Conservation (phyloP, 2,113 vertebrate species). For the Vidua chalybeata region DNA sequence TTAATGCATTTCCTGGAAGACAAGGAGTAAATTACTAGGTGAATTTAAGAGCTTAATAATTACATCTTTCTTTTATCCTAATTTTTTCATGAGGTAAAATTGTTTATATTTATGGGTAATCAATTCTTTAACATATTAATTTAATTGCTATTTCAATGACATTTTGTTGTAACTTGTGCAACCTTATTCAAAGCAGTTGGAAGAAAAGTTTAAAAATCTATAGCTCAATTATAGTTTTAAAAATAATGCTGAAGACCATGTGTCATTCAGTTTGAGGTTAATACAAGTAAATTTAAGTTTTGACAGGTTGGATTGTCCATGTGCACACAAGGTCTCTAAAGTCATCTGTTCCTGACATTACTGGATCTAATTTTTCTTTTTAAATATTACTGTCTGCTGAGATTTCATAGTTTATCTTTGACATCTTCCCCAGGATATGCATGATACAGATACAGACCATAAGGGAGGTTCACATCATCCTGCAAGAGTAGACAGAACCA, state of each 20-base stretch:
- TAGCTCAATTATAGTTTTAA: not conserved
- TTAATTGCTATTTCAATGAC: not conserved
- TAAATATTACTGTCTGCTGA: not conserved
- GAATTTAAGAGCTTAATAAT: not conserved
- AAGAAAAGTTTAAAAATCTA: not conserved
- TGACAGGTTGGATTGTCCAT: not conserved
- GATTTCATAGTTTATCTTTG: not conserved
- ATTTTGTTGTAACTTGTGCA: not conserved
- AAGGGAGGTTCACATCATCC: not conserved
- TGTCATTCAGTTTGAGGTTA: not conserved
- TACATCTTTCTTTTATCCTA: not conserved
- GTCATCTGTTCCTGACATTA: not conserved
- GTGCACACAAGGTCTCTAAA: not conserved
- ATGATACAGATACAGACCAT: not conserved
- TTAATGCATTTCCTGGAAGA: not conserved
- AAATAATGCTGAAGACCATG: not conserved
- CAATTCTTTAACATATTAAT: not conserved
- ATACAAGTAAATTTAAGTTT: not conserved
- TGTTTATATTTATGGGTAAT: not conserved
- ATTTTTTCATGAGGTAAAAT: not conserved
- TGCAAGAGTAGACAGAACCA: not conserved
- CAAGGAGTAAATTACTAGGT: not conserved
- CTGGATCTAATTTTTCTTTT: not conserved
- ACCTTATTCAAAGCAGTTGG: not conserved
- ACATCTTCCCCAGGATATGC: rapidly evolving